phyloP scores from a whole-genome alignment of 2,797 vertebrate species.

The Gobionotothen gibberifrons region DNA sequence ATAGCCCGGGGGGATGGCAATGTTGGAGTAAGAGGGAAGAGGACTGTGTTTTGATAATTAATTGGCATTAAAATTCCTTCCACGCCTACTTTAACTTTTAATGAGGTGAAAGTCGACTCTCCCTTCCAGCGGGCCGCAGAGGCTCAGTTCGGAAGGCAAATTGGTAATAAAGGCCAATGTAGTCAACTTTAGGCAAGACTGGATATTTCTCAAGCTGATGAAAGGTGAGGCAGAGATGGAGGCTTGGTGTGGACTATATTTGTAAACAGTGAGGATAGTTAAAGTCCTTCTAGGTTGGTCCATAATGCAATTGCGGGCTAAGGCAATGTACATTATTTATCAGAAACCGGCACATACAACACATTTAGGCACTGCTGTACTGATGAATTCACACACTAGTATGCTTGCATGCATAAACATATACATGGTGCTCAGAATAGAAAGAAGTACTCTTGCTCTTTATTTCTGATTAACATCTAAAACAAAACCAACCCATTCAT shows the following conservation, averaged over 20 bases:
- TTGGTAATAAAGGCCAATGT: conserved; percentile 36
- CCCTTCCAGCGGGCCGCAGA: conserved; percentile 42
- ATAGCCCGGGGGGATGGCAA: conserved; percentile 48
- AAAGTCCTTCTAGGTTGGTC: conserved; percentile 7
- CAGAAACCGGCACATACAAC: conserved; percentile 22
- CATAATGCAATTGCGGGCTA: conserved; percentile 17
- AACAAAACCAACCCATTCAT: neutral
- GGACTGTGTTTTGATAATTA: conserved; percentile 77
- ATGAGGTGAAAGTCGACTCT: conserved; percentile 70
- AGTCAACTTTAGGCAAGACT: conserved; percentile 28
- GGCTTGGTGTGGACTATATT: conserved; percentile 20
- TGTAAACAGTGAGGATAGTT: conserved; percentile 29
- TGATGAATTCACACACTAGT: conserved; percentile 18
- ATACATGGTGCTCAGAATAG: conserved; percentile 9
- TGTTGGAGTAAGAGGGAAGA: conserved; percentile 40
- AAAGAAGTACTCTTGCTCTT: neutral
- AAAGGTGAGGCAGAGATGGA: conserved; percentile 29
- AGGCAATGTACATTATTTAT: conserved; percentile 63
- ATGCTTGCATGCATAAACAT: conserved; percentile 30
- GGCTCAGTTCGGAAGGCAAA: conserved; percentile 49
- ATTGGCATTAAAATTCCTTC: conserved; percentile 78
- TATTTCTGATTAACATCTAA: neutral
- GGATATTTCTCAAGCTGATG: conserved; percentile 20
- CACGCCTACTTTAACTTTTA: conserved; percentile 77
- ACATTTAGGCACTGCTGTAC: conserved; percentile 3